Base-by-base conservation (phyloP, 2,888 invertebrate genomes). In the Tinea semifulvella region DNA sequence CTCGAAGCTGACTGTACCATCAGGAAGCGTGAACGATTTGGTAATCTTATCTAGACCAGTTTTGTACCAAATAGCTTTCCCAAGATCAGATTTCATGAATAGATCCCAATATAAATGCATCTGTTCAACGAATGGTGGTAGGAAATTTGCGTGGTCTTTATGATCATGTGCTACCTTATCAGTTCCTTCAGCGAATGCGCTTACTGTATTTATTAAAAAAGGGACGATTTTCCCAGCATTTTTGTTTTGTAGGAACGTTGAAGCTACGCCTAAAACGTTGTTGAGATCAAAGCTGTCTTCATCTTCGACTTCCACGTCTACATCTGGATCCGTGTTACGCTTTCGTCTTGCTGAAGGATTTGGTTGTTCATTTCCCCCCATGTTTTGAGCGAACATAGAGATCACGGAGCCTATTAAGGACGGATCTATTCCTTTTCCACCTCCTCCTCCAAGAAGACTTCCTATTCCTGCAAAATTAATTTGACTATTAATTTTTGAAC, bases 51-150 rank as follows among this genome's bases (percentile, higher is more conserved):
- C 86, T 11, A 91, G 71, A 0, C 92, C 92, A 1, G 91, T 85
- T 50, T 87, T 89, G 56, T 87, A 85, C 84, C 90, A 89, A 5
- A 92, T 61, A 0, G 87, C 85, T 58, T 85, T 88, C 0, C 91
- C 92, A 13, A 92, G 71, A 50, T 92, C 91, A 0, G 92, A 92
- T 58, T 89, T 88, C 20, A 89, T 73, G 56, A 92, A 91, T 49
- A 91, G 84, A 51, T 92, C 91, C 86, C 91, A 91, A 56, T 89
- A 84, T 1, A 92, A 69, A 61, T 92, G 91, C 1, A 86, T 61
- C 51, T 88, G 77, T 46, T 79, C 79, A 14, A 64, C 86, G 59
- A 65, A 89, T 56, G 47, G 92, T 0, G 92, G 92, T 49, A 92
- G 65, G 53, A 88, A 86, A 63, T 87, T 85, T 0, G 89, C 85